phyloP scores from a whole-genome alignment of 1,140 invertebrate genomes.

The Chrysomallon squamiferum region DNA sequence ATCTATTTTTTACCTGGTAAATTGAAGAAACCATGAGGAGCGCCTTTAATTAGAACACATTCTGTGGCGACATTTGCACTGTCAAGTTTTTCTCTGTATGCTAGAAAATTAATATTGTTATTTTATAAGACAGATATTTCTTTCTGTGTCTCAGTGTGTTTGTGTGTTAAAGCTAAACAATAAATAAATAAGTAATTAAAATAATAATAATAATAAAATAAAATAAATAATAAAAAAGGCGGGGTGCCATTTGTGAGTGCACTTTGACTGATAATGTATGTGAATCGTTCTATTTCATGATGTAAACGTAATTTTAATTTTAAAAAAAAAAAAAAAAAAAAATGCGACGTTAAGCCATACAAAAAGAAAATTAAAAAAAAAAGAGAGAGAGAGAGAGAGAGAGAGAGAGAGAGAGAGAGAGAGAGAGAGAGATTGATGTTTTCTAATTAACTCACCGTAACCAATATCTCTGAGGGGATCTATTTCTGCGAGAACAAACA shows the following conservation, averaged over 20 bases:
- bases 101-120: conserved; percentile 16
- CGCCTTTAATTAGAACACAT: conserved; percentile 12
- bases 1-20: conserved; percentile 19
- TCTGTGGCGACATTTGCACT: conserved; percentile 18
- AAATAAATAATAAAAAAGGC: background rate
- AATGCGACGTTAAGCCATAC: too few relatives aligned
- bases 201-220: background rate
- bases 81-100: conserved; percentile 12
- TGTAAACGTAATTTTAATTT: too few relatives aligned
- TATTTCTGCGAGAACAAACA: conserved; percentile 36
- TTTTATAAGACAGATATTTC: background rate
- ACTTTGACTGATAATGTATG: background rate
- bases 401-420: too few relatives aligned
- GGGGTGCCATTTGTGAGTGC: background rate
- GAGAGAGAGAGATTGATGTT: too few relatives aligned
- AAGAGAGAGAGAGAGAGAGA: too few relatives aligned
- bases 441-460: conserved; percentile 23
- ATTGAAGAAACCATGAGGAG: conserved; percentile 18
- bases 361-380: too few relatives aligned
- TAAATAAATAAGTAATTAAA: background rate
- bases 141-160: background rate
- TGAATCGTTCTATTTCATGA: background rate
- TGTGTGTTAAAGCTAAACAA: background rate
- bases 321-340: too few relatives aligned
- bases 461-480: conserved; percentile 37